Base-by-base conservation (phyloP, 2,888 invertebrate species). In the Acronicta psi region DNA sequence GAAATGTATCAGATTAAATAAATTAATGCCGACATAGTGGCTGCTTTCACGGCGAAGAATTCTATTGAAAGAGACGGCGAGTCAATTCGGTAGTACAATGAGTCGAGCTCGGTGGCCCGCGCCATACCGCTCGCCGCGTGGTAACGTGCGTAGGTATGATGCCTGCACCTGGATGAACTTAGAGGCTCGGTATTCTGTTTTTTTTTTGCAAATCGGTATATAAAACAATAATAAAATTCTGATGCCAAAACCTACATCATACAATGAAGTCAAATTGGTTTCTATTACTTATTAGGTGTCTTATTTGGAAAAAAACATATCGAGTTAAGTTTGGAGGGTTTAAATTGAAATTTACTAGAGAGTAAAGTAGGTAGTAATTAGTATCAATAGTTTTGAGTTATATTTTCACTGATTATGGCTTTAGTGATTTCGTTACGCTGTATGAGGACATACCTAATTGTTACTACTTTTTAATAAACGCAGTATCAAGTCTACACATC, bases 61-160 rank as follows among this genome's bases (percentile, higher is more conserved):
- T 82, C 83, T 83, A 84, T 86, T 86, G 81, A 89, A 84, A 83
- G 81, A 81, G 77, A 73, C 80, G 76, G 83, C 81, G 79, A 88
- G 82, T 87, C 89, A 90, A 89, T 91, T 91, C 89, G 86, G 90
- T 87, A 88, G 90, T 87, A 89, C 88, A 90, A 89, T 87, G 79
- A 81, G 77, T 3, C 49, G 57, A 61, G 52, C 66, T 54, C 54
- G 71, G 75, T 73, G 65, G 76, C 57, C 76, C 74, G 73, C 82
- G 73, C 47, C 45, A 41, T 44, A 51, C 25, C 25, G 25, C 37
- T 47, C 34, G 34, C 17, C 25, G 23, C 13, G 13, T n/a, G 49
- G 40, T 23, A 25, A 43, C 14, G 17, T 11, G 9, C 17, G 4
- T 29, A 36, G 11, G 14, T 66, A 37, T 50, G 16, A 18, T 73